A percentile compares a stretch with the other conserved stretches of the same genome.
Conservation (phyloP, 2,113 vertebrate genomes). For the Daubentonia madagascariensis region DNA sequence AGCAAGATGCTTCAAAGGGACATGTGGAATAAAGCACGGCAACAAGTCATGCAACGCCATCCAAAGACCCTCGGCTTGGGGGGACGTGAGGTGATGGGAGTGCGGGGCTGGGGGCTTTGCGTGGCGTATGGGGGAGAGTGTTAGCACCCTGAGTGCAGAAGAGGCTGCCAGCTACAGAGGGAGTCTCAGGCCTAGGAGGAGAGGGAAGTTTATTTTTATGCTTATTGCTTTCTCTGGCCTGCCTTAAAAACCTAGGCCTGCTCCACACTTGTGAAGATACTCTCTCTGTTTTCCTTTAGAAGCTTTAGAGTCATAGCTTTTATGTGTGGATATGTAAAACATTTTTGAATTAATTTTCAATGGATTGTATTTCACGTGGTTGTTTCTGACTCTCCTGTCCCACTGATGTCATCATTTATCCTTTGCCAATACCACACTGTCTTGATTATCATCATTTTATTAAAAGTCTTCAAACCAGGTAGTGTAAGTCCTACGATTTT, state of each 20-base stretch:
- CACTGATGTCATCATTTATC: not conserved
- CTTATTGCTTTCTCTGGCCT: not conserved
- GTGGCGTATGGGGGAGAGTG: fast-evolving
- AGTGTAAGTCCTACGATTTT: not conserved
- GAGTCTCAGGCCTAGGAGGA: not conserved
- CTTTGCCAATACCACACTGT: not conserved
- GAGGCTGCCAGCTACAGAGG: not conserved
- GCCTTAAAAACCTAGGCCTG: not conserved
- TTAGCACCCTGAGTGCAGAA: not conserved
- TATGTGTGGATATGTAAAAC: not conserved
- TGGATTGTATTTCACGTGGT: not conserved
- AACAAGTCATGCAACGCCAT: not conserved
- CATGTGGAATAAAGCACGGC: not conserved
- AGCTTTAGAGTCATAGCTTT: not conserved
- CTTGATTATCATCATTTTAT: not conserved
- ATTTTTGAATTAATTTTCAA: not conserved
- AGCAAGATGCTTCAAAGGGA: not conserved
- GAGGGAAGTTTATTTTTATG: not conserved
- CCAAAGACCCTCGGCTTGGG: not conserved
- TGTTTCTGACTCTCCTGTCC: not conserved
- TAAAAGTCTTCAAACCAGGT: not conserved
- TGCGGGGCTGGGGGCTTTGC: too few species aligned
- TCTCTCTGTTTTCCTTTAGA: not conserved
- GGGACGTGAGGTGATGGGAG: not conserved
- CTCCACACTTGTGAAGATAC: not conserved